Evolutionary conservation across 2,797 vertebrate species (phyloP).

Genomic region (Poliocrania exsul): DNA sequence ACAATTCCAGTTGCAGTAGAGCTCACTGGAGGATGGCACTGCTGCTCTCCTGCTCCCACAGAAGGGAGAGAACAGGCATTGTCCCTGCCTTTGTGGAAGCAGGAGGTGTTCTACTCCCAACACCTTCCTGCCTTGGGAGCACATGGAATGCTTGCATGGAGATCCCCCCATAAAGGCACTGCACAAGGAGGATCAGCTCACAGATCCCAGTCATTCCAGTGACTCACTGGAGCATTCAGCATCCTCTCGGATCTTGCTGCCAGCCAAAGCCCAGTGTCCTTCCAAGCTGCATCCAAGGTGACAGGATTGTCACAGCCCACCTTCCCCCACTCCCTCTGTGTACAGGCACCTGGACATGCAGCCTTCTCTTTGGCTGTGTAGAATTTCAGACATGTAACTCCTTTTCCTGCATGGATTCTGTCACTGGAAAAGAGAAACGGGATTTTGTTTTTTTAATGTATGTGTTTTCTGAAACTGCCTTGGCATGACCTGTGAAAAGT

Average conservation of each 20-base stretch:
- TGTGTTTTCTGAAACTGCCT: neutral
- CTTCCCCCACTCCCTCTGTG: neutral
- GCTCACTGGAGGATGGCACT: neutral
- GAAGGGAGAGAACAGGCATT: neutral
- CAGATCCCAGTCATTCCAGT: neutral
- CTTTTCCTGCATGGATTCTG: neutral
- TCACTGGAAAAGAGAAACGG: neutral
- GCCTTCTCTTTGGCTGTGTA: neutral
- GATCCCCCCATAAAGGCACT: neutral
- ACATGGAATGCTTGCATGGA: neutral
- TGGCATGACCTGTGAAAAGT: neutral
- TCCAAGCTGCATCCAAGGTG: conserved; percentile 81
- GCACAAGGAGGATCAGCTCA: neutral
- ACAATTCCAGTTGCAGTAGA: neutral
- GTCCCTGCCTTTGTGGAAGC: neutral
- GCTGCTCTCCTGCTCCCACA: neutral
- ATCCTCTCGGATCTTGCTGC: neutral
- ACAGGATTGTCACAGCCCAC: conserved; percentile 57
- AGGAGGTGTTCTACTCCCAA: neutral
- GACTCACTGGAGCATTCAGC: conserved; percentile 50
- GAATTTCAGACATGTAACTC: neutral
- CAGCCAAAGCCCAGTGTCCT: conserved; percentile 69
- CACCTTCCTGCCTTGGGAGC: neutral
- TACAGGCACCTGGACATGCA: neutral
- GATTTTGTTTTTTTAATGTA: neutral